Percentiles rank a stretch among this genome's conserved stretches.
Conservation (phyloP, 2,797 vertebrate species). For the Tokudaia tokunoshimensis region DNA sequence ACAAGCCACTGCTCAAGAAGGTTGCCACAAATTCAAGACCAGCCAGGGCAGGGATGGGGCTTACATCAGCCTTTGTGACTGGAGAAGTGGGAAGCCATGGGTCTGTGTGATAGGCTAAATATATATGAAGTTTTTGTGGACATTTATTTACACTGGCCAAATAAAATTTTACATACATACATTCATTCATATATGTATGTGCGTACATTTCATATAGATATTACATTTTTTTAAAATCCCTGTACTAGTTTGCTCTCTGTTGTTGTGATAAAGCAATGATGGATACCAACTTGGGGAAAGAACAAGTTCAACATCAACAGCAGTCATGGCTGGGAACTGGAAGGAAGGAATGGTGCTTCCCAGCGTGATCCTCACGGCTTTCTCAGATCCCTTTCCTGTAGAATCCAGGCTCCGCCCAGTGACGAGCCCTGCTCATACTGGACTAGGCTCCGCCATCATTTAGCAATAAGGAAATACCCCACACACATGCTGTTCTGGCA, state of each 20-base stretch:
- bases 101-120: neutral
- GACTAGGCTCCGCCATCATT: neutral
- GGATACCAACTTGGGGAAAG: neutral
- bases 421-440: neutral
- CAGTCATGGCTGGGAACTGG: neutral
- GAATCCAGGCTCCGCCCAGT: neutral
- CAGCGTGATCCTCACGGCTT: neutral
- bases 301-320: neutral
- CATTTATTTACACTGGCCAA: neutral
- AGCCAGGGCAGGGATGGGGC: neutral
- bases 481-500: too few relatives aligned
- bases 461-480: neutral
- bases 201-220: too few relatives aligned
- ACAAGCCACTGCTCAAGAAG: neutral
- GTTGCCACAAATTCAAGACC: neutral
- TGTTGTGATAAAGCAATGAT: neutral
- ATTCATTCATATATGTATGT: neutral
- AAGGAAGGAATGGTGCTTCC: neutral
- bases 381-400: neutral
- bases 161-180: neutral
- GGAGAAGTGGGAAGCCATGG: neutral
- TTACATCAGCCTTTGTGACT: neutral
- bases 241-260: neutral
- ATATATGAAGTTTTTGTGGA: neutral
- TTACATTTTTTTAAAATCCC: slow-evolving; percentile 17